Base-by-base conservation (phyloP, 2,797 vertebrate species). In the Rhinogobio ventralis region DNA sequence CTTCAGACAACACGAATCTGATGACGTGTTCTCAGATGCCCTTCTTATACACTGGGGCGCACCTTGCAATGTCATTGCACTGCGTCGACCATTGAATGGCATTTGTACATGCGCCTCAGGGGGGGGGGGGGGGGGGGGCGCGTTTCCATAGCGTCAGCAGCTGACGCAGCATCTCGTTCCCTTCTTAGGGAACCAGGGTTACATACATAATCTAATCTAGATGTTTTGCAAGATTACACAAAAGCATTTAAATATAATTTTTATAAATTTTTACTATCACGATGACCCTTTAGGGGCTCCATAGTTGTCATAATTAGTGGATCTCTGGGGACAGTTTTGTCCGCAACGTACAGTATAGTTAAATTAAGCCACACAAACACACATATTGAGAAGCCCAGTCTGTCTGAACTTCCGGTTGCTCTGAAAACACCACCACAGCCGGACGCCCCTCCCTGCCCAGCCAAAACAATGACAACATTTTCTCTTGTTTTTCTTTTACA, bases 381-480 rank as follows among this genome's bases (percentile, higher is more conserved):
- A 79, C n/a, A 74, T 15, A 2, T 13, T 79, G n/a, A 71, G 66
- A 82, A 55, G 13, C 42, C 20, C 28, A n/a, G 62, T 82, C 33
- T 72, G 79, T 88, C 46, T 51, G 60, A 80, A 87, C 82, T 90
- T 93, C 89, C 86, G 15, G 86, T 68, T 79, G 83, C 83, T 86
- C 85, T 85, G 82, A 81, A 85, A 92, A 95, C 93, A 95, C 94
- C 94, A 80, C 79, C 74, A 80, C 30, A 55, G 82, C 84, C 15
- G 53, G 90, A 92, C 89, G 86, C 89, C 81, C 87, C 93, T 92
- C 90, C 92, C 51, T 39, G 60, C 51, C 15, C 82, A 42, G 87
- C 73, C 72, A 79, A 80, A 91, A 90, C 76, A 91, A 85, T 73
- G 85, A 81, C 87, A 87, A 86, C 53, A 20, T 19, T 13, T 49